Conservation (phyloP, 2,113 vertebrate genomes). For the Heterocephalus glaber region DNA sequence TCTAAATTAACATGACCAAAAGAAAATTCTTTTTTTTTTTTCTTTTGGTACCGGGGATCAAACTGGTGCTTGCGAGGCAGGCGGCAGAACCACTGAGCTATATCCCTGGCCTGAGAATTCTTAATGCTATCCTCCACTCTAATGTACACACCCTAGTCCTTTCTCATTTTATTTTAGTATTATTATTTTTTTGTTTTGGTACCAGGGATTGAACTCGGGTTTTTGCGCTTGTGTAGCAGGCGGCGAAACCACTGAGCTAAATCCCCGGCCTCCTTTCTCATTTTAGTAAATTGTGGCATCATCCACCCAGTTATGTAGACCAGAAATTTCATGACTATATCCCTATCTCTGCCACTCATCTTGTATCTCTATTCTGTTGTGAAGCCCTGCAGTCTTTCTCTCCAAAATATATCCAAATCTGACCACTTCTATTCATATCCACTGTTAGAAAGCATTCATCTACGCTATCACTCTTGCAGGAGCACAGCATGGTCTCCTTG, state of each 20-base stretch:
- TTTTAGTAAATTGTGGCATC: not conserved
- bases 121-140: not conserved
- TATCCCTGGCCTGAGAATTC: too few species aligned
- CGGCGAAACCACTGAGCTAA: too few species aligned
- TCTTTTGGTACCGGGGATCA: too few species aligned
- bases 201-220: too few species aligned
- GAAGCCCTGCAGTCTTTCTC: not conserved
- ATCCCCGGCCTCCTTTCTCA: too few species aligned
- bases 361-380: not conserved
- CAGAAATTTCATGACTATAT: not conserved
- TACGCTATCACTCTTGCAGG: not conserved
- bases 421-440: not conserved
- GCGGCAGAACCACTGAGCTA: too few species aligned
- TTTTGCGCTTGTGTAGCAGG: too few species aligned
- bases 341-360: not conserved
- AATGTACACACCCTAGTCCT: not conserved
- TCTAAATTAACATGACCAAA: not conserved
- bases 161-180: not conserved
- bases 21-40: not conserved
- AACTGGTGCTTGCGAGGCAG: too few species aligned
- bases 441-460: not conserved
- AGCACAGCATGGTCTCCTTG: not conserved
- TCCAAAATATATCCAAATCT: not conserved
- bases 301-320: not conserved
- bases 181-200: too few species aligned